A percentile compares a stretch with the other conserved stretches of the same genome.
Conservation (phyloP, 2,113 vertebrate genomes). For the Pithys albifrons region DNA sequence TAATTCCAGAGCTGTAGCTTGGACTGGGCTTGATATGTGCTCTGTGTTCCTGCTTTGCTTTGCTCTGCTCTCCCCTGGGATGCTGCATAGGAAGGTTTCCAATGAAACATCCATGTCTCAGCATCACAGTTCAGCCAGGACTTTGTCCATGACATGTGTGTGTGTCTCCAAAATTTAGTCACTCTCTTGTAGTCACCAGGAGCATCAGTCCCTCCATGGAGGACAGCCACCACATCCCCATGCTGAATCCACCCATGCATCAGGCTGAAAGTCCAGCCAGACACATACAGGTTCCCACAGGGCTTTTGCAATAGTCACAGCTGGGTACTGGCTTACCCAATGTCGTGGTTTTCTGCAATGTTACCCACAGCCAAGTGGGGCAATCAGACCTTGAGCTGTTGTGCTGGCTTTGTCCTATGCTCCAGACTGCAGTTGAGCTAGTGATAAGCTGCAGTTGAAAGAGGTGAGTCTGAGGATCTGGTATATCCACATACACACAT, state of each 20-base stretch:
- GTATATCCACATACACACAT: neutral
- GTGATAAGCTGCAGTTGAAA: neutral
- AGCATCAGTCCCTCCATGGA: neutral
- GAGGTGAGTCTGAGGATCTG: neutral
- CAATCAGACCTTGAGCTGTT: conserved; percentile 4
- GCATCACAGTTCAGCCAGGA: neutral
- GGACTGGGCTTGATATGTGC: neutral
- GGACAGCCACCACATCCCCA: neutral
- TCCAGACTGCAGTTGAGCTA: neutral
- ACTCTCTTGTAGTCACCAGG: neutral
- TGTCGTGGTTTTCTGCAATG: rapidly evolving
- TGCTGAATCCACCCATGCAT: neutral
- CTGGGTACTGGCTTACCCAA: neutral
- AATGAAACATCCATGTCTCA: neutral
- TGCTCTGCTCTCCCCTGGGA: neutral
- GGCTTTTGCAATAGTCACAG: neutral
- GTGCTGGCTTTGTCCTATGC: neutral
- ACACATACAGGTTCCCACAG: neutral
- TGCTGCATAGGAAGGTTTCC: neutral
- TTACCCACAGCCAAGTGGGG: neutral
- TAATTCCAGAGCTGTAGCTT: neutral
- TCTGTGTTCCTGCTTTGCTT: neutral
- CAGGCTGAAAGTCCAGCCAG: neutral
- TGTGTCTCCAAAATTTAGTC: neutral
- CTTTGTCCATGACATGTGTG: rapidly evolving